Base-by-base conservation (phyloP, 2,113 vertebrate species). In the Nicator chloris region DNA sequence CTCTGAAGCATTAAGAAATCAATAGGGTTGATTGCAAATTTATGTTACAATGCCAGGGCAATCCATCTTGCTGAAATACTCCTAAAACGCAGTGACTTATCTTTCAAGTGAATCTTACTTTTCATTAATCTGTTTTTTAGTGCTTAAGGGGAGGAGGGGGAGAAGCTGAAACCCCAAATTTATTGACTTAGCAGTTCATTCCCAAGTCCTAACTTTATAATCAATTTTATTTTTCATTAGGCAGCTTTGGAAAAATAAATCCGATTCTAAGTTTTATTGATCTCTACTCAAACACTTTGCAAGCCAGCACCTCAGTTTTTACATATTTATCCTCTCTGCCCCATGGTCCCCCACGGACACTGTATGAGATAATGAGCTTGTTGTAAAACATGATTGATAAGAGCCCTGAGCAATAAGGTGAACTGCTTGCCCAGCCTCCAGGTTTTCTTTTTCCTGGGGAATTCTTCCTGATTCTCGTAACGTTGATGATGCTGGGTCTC, bases 11-110 rank as follows among this genome's bases (percentile, higher is more conserved):
- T 96, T 97, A 97, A 95, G 97, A 95, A 97, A 98, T 98, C 98
- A 94, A 98, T 98, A 95, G 90, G 91, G 84, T 87, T 95, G 98
- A 97, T 95, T 97, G 97, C 96, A 97, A 98, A 98, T 98, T 97
- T 97, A 97, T 97, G 95, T 97, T 97, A 94, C 96, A 96, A 95
- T 96, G 97, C 95, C 90, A 64, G 77, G 77, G 78, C 0, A n/a
- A 97, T 97, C 95, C 90, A 82, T 98, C 97, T 97, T 39, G 3
- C 37, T 56, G 96, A 94, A 96, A 96, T 66, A 92, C 91, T 95
- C 97, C 86, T 95, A 94, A 96, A 96, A 83, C 22, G 18, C 97
- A 97, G 96, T 86, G 97, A 98, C 98, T 97, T 97, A 96, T 95
- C 97, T 96, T 97, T 92, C 97, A 68, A 96, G 92, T 84, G 95